Percentiles rank a stretch among this genome's conserved stretches.
Conservation (phyloP, 1,140 invertebrate genomes). For the Lordiphosa collinella region DNA sequence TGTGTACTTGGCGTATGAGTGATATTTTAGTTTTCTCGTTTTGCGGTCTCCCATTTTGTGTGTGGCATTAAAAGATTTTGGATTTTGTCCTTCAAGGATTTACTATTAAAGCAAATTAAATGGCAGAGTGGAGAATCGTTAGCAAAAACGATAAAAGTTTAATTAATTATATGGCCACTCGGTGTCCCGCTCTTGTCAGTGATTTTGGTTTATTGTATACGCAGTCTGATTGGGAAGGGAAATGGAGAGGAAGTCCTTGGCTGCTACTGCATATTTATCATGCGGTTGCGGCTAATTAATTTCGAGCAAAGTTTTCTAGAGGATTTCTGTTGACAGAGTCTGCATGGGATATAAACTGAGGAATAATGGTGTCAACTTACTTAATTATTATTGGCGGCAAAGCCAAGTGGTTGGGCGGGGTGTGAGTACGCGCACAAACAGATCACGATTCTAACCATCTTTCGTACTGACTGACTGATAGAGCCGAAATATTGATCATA, state of each 20-base stretch:
- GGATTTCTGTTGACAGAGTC: not conserved
- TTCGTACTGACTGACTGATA: too few relatives aligned
- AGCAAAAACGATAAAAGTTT: conserved; percentile 62
- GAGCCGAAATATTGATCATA: too few relatives aligned
- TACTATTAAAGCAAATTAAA: conserved; percentile 74
- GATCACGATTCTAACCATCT: too few relatives aligned
- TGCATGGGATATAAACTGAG: too few relatives aligned
- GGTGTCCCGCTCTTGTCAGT: not conserved
- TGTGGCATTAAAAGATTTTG: conserved; percentile 73
- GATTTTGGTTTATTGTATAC: conserved; percentile 54
- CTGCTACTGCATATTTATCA: conserved; percentile 47
- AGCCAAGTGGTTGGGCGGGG: too few relatives aligned
- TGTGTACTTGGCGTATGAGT: conserved; percentile 59
- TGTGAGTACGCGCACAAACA: too few relatives aligned
- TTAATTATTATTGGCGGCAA: too few relatives aligned
- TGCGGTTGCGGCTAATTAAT: conserved; percentile 55
- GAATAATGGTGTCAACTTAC: too few relatives aligned
- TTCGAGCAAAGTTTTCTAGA: conserved; percentile 5
- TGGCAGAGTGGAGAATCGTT: conserved; percentile 22
- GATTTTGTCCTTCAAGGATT: conserved; percentile 43
- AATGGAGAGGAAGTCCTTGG: not conserved
- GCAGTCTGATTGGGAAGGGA: conserved; percentile 27
- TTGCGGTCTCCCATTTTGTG: conserved; percentile 52
- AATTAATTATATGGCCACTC: conserved; percentile 65
- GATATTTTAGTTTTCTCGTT: conserved; percentile 66